A percentile compares a stretch with the other conserved stretches of the same genome.
Conservation (phyloP, 1,140 invertebrate genomes). For the Vollenhovia emeryi region DNA sequence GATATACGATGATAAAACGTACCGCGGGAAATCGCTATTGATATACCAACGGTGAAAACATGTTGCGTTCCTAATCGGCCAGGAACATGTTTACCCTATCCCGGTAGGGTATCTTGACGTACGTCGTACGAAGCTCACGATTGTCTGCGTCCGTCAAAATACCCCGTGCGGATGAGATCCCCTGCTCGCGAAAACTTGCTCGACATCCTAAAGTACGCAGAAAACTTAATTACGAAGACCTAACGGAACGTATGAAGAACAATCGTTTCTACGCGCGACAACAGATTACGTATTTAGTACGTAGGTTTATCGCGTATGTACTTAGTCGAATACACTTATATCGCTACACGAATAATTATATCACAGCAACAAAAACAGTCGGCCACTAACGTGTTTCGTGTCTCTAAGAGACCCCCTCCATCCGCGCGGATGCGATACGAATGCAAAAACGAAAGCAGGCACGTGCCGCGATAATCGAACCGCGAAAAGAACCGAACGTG, state of each 20-base stretch:
- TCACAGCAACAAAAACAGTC: slow-evolving; percentile 75
- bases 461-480: background rate
- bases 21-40: slow-evolving; percentile 55
- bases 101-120: slow-evolving; percentile 10
- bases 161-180: slow-evolving; percentile 14
- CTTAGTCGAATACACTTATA: slow-evolving; percentile 59
- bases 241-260: slow-evolving; percentile 29
- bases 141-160: slow-evolving; percentile 5
- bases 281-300: background rate
- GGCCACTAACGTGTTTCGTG: slow-evolving; percentile 66
- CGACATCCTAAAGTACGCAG: slow-evolving; percentile 16
- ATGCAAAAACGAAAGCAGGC: slow-evolving; percentile 20
- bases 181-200: slow-evolving; percentile 22
- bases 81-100: too few relatives aligned
- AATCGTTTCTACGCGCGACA: slow-evolving; percentile 9
- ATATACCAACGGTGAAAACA: slow-evolving; percentile 59
- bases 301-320: background rate
- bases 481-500: slow-evolving; percentile 12
- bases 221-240: slow-evolving; percentile 31
- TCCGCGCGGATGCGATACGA: slow-evolving; percentile 10
- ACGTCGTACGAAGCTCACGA: background rate
- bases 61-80: slow-evolving; percentile 38
- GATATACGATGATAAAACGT: slow-evolving; percentile 69
- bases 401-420: slow-evolving; percentile 8
- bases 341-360: slow-evolving; percentile 63